These are phyloP conservation scores for Illadopsis cleaveri DNA, from an alignment of 2,113 vertebrate genomes.

Conservation along the genomic window DNA sequence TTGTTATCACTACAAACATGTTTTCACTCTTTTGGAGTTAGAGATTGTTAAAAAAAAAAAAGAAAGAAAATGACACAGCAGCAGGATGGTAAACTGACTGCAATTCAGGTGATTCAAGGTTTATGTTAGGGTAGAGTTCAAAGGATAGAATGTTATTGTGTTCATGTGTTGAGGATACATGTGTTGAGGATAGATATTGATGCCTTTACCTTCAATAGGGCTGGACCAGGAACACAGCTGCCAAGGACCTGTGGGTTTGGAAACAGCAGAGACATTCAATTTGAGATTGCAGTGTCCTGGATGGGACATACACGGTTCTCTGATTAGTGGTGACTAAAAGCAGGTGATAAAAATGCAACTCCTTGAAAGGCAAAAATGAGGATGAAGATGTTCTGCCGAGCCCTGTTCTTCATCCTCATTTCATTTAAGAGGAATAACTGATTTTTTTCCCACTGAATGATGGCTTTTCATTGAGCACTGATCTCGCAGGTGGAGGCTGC, in stretches of 20 bases:
- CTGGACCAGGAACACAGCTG: neutral
- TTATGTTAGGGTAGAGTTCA: neutral
- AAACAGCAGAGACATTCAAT: neutral
- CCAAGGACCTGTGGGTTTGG: neutral
- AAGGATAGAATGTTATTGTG: neutral
- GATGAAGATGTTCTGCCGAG: neutral
- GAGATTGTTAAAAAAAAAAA: neutral
- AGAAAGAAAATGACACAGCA: neutral
- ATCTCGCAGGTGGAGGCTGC: rapidly evolving
- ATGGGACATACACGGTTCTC: neutral
- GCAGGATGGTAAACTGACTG: neutral
- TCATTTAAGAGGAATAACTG: neutral
- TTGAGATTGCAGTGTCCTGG: neutral
- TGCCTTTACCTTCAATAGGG: neutral
- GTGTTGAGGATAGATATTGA: neutral
- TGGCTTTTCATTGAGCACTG: neutral
- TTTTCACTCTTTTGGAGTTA: neutral
- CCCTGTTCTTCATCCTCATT: neutral
- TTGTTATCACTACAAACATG: neutral
- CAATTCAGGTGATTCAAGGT: neutral
- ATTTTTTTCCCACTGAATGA: neutral
- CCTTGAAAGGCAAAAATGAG: neutral
- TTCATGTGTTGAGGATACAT: too few species aligned
- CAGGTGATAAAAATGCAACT: neutral
- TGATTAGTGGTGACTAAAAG: neutral